Base-by-base conservation (phyloP, 2,888 invertebrate species). In the Perizoma affinitatum region DNA sequence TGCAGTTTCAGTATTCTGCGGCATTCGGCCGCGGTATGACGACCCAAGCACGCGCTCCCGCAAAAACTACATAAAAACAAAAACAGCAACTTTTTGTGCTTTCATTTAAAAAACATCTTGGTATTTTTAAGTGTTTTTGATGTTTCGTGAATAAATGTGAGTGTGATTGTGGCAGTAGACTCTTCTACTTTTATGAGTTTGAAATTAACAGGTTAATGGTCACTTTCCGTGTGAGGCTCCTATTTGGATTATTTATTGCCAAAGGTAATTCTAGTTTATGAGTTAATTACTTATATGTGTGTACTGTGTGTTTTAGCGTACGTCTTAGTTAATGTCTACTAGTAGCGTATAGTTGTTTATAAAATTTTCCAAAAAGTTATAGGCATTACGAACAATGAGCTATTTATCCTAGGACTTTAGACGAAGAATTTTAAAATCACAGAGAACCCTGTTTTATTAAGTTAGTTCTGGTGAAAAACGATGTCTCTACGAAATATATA, bases 1-100 rank as follows among this genome's bases (percentile, higher is more conserved):
- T 59, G 51, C 58, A 45, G 60, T 57, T 65, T 65, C 68, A 84
- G 85, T 85, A 66, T 74, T 71, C 83, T 85, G 85, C 85, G 85
- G 83, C 75, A 83, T 69, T 75, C 58, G 61, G 70, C 67, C 73
- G 76, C 66, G 67, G 52, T 6, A 36, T 48, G 73, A 72, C 79
- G 73, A 65, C 36, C 67, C 10, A 11, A 10, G 8, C 47, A 34
- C 51, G 35, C 5, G 22, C 9, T 10, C 5, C 36, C 8, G 36
- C 46, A 45, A 46, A 67, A 58, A 52, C 7, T 53, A 40, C 41
- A 63, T 36, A 44, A 58, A 11, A 57, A 63, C 50, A 59, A 59
- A 54, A 63, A 62, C 42, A 49, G 9, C n/a, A 61, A 58, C 45
- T 58, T 63, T 60, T 41, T 43, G 34, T 54, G 22, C 11, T 49